Evolutionary conservation across 1,140 invertebrate genomes (phyloP).

Genomic region (Procambarus clarkii): DNA sequence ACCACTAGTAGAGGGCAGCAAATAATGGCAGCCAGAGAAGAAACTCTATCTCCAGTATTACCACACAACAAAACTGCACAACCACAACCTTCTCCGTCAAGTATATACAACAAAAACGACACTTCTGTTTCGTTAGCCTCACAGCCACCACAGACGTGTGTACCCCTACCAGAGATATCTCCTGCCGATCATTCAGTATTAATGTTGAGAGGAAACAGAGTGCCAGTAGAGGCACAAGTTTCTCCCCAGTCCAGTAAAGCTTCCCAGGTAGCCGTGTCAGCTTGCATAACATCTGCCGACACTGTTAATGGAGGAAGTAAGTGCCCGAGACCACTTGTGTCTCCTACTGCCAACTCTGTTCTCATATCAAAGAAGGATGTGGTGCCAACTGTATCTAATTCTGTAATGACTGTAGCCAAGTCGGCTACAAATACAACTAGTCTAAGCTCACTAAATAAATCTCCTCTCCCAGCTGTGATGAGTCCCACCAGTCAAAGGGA

Average conservation of each 20-base stretch:
- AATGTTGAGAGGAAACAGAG: constrained; percentile 24
- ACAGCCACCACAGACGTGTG: constrained; percentile 6
- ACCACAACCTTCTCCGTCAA: constrained; percentile 31
- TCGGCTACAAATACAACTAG: constrained; percentile 27
- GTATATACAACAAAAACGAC: constrained; percentile 35
- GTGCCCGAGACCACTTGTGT: neutral
- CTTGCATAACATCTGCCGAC: neutral
- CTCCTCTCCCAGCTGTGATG: constrained; percentile 3
- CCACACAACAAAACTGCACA: constrained; percentile 38
- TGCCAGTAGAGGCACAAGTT: constrained; percentile 5
- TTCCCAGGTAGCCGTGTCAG: neutral
- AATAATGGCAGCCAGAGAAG: constrained; percentile 8
- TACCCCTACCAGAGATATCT: constrained; percentile 27
- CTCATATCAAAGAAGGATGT: constrained; percentile 17
- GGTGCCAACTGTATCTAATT: constrained; percentile 21
- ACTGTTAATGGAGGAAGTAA: constrained; percentile 13
- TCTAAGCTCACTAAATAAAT: neutral
- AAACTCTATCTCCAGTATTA: constrained; percentile 56
- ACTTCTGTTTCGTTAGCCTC: constrained; percentile 19
- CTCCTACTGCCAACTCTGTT: constrained; percentile 16
- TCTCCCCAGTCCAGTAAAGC: constrained; percentile 30
- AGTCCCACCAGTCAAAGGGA: constrained; percentile 16
- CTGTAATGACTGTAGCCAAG: constrained; percentile 26
- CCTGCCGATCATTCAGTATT: constrained; percentile 53
- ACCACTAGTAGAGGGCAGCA: constrained; percentile 27